Percentiles rank a stretch among this genome's conserved stretches.
Conservation (phyloP, 23 tunicate species). For the Ascidia mentula region DNA sequence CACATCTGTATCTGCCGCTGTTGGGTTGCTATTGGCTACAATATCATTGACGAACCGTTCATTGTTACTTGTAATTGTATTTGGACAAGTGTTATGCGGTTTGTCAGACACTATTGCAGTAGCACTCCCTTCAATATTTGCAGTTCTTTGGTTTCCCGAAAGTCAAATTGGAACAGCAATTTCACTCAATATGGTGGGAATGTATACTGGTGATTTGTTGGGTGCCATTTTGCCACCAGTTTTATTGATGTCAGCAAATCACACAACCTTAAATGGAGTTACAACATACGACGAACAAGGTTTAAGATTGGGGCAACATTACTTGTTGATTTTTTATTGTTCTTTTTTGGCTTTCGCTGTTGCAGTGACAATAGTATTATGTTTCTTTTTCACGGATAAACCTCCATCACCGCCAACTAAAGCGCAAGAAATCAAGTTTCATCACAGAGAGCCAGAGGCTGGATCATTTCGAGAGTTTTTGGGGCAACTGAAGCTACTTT, state of each 20-base stretch:
- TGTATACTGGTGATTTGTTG: background rate
- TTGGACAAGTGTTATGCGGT: background rate
- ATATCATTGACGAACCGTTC: background rate
- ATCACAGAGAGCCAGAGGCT: background rate
- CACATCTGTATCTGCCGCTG: background rate
- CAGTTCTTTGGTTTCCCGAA: background rate
- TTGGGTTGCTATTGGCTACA: background rate
- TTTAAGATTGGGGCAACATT: background rate
- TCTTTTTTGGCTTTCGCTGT: background rate
- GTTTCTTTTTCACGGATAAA: background rate
- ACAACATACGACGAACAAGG: background rate
- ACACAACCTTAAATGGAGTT: background rate
- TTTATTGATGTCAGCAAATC: background rate
- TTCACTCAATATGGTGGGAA: background rate
- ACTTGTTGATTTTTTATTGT: background rate
- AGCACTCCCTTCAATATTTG: background rate
- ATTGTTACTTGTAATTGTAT: background rate
- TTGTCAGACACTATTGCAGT: background rate
- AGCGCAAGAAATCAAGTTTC: background rate
- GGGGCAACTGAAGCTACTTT: background rate
- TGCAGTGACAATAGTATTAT: background rate
- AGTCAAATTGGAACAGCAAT: background rate
- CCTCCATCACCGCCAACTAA: background rate
- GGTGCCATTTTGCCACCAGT: background rate
- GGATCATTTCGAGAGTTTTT: conserved; percentile 1